phyloP scores from a whole-genome alignment of 2,113 vertebrate species.

The Fulica atra region DNA sequence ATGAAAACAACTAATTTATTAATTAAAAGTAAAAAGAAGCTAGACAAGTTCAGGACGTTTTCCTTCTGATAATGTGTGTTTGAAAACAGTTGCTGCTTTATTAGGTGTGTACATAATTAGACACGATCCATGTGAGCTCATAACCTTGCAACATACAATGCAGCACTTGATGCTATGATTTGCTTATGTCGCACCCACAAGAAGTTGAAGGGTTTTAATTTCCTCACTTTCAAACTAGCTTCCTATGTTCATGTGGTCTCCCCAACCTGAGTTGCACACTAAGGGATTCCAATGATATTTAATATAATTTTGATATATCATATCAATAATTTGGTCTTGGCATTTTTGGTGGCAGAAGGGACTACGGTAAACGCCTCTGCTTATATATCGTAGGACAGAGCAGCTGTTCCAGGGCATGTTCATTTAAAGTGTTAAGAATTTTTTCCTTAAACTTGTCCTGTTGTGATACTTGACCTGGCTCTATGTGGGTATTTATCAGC shows the following conservation, averaged over 20 bases:
- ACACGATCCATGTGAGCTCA: not conserved
- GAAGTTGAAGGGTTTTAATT: not conserved
- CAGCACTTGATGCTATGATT: not conserved
- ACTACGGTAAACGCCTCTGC: not conserved
- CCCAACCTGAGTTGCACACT: not conserved
- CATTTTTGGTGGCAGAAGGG: not conserved
- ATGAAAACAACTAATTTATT: not conserved
- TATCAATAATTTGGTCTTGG: not conserved
- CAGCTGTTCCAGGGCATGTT: not conserved
- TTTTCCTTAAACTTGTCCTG: not conserved
- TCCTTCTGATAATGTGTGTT: not conserved
- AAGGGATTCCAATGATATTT: not conserved
- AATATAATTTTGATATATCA: not conserved
- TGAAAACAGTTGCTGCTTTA: not conserved
- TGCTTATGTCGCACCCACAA: not conserved
- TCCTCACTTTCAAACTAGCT: not conserved
- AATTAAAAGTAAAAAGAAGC: not conserved
- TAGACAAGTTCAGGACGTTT: not conserved
- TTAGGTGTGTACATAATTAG: not conserved
- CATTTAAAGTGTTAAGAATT: not conserved
- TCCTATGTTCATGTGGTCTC: not conserved
- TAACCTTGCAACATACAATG: not conserved
- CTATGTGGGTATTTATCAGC: not conserved
- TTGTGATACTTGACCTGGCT: not conserved
- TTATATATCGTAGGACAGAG: not conserved